Evolutionary conservation across 2,888 invertebrate species (phyloP).

Genomic region (Agrochola litura): DNA sequence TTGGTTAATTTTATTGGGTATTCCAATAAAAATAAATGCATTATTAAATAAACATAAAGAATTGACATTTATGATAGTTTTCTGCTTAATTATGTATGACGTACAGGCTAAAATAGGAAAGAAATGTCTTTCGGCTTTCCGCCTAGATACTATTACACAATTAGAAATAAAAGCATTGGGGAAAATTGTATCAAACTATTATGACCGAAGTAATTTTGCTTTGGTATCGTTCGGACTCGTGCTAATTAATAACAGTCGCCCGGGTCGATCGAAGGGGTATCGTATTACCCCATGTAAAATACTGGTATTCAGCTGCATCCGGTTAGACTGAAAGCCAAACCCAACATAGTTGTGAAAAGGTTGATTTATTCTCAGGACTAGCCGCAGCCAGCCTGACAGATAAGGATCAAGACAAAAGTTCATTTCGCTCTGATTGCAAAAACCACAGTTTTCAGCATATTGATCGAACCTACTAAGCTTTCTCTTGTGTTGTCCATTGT

Average conservation of each 20-base stretch:
- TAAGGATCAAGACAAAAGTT: neutral
- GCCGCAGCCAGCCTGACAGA: neutral
- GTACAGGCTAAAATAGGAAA: conserved; percentile 11
- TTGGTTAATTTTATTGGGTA: conserved; percentile 46
- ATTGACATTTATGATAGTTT: conserved; percentile 15
- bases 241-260: neutral
- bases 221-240: neutral
- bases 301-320: neutral
- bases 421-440: neutral
- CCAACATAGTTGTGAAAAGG: neutral
- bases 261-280: too few relatives aligned
- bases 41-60: conserved; percentile 5
- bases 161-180: neutral
- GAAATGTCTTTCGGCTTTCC: neutral
- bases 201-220: neutral
- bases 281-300: too few relatives aligned
- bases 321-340: neutral
- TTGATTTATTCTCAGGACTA: neutral
- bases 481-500: neutral
- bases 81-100: conserved; percentile 8
- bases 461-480: neutral
- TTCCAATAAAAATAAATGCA: conserved; percentile 18
- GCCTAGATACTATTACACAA: neutral
- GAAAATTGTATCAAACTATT: neutral
- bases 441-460: neutral